Conservation (phyloP, 2,113 vertebrate species). For the Leptocoma aspasia region DNA sequence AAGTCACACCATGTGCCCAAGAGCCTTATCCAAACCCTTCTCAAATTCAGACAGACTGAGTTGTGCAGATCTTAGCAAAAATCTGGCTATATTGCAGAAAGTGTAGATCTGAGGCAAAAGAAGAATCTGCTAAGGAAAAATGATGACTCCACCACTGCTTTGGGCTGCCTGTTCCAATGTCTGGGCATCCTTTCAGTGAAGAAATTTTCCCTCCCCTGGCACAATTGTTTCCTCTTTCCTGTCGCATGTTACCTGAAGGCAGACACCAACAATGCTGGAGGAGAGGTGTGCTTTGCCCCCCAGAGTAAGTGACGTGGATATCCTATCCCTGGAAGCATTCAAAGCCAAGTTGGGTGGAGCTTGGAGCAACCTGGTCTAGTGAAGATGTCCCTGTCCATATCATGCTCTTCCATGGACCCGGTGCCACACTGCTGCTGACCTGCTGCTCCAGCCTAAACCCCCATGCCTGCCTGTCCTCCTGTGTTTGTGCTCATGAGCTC, state of each 20-base stretch:
- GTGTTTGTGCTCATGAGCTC: background rate
- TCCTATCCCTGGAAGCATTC: background rate
- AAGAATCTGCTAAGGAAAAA: background rate
- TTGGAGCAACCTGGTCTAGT: background rate
- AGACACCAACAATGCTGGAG: background rate
- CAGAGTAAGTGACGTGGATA: background rate
- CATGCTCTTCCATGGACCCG: fast-evolving
- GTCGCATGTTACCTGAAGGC: fast-evolving
- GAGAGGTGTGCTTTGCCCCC: background rate
- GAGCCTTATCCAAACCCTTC: background rate
- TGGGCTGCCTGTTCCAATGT: background rate
- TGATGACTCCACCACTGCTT: fast-evolving
- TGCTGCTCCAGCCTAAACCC: background rate
- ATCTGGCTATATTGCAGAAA: fast-evolving
- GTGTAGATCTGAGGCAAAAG: background rate
- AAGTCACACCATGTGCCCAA: background rate
- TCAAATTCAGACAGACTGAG: fast-evolving
- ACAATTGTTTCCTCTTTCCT: background rate
- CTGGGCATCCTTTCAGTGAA: background rate
- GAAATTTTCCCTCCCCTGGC: background rate
- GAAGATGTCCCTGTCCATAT: background rate
- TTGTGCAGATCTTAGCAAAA: background rate
- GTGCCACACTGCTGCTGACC: background rate
- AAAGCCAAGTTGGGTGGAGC: background rate
- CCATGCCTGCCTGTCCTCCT: background rate